A percentile compares a stretch with the other conserved stretches of the same genome.
Evolutionary conservation across 2,797 vertebrate genomes (phyloP).

Genomic region (Urosaurus nigricauda): DNA sequence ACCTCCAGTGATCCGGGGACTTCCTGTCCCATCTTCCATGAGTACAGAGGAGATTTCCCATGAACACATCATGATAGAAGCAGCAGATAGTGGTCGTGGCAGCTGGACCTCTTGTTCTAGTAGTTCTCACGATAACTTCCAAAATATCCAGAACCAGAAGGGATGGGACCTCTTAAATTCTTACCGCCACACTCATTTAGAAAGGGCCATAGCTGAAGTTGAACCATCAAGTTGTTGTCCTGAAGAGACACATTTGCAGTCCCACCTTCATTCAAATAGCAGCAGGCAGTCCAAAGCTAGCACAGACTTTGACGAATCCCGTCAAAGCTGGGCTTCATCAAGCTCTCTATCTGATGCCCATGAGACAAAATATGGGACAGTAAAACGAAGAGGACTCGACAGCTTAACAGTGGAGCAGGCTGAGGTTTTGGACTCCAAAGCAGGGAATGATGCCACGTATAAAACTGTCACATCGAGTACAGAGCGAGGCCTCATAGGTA

Average conservation of each 20-base stretch:
- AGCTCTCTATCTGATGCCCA: conserved; percentile 90
- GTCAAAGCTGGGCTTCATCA: conserved; percentile 93
- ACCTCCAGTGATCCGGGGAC: conserved; percentile 77
- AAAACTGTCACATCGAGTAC: conserved; percentile 97
- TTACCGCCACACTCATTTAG: conserved; percentile 85
- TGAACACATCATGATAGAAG: conserved; percentile 86
- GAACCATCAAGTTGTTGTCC: conserved; percentile 78
- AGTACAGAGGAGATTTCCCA: conserved; percentile 91
- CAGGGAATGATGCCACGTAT: conserved; percentile 85
- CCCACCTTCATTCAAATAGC: conserved; percentile 72
- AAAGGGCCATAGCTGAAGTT: conserved; percentile 85
- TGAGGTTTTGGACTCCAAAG: conserved; percentile 76
- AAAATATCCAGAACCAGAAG: conserved; percentile 88
- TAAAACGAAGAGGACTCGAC: conserved; percentile 87
- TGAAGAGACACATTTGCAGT: conserved; percentile 74
- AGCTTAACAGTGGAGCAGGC: conserved; percentile 66
- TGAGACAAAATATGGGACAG: conserved; percentile 89
- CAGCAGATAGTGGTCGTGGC: conserved; percentile 92
- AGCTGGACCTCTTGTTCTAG: conserved; percentile 98
- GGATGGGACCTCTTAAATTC: conserved; percentile 85
- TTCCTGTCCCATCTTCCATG: conserved; percentile 85
- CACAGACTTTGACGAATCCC: conserved; percentile 80
- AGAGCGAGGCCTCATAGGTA: conserved; percentile 97
- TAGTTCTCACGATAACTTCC: conserved; percentile 95
- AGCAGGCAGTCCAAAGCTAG: conserved; percentile 81